Conservation (phyloP, 2,797 vertebrate species). For the Lates japonicus region DNA sequence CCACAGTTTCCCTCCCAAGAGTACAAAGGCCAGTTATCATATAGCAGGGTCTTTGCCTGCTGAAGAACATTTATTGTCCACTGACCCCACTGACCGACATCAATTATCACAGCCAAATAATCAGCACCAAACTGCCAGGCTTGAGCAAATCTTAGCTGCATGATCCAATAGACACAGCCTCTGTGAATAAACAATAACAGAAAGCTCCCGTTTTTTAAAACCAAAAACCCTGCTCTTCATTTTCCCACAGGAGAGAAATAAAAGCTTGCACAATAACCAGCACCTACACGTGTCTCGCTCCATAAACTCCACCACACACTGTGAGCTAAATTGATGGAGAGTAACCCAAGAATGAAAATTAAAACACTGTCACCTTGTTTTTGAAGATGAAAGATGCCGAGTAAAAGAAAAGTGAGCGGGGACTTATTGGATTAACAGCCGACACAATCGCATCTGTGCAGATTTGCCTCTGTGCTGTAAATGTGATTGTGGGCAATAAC, state of each 20-base stretch:
- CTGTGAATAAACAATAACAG: constrained; percentile 78
- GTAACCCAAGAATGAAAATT: constrained; percentile 78
- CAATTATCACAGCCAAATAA: constrained; percentile 55
- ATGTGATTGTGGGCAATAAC: constrained; percentile 98
- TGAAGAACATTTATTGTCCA: constrained; percentile 33
- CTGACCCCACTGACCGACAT: constrained; percentile 43
- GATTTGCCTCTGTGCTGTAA: constrained; percentile 95
- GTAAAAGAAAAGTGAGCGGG: constrained; percentile 86
- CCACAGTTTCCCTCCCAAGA: background rate
- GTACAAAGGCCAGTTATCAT: background rate
- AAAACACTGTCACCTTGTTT: constrained; percentile 91
- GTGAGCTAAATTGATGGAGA: constrained; percentile 76
- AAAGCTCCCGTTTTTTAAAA: constrained; percentile 69
- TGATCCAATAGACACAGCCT: constrained; percentile 75
- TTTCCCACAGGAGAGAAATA: constrained; percentile 78
- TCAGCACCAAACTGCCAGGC: constrained; percentile 31
- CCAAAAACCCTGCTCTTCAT: constrained; percentile 69
- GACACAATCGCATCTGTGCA: constrained; percentile 95
- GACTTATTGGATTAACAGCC: constrained; percentile 92
- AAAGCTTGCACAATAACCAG: constrained; percentile 81
- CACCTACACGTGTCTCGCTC: constrained; percentile 82
- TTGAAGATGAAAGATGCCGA: constrained; percentile 87
- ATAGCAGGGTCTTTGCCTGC: background rate
- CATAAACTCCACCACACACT: constrained; percentile 74
- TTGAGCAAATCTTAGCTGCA: constrained; percentile 43